Conservation (phyloP, 2,113 vertebrate genomes). For the Camarhynchus parvulus region DNA sequence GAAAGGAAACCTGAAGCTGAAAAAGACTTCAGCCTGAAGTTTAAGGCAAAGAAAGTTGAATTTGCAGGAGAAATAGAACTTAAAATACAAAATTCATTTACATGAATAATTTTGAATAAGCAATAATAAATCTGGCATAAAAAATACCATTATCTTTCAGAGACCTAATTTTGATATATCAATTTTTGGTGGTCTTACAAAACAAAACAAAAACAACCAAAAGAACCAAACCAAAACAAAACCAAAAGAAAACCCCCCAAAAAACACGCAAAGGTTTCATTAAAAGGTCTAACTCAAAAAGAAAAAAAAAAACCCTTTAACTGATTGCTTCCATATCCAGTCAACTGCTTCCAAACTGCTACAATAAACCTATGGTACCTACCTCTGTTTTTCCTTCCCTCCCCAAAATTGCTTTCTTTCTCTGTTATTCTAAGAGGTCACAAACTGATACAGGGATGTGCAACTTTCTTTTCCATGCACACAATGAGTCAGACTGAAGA, state of each 20-base stretch:
- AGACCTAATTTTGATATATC: neutral
- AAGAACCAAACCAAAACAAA: neutral
- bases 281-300: neutral
- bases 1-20: neutral
- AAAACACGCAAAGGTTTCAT: neutral
- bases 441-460: neutral
- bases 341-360: neutral
- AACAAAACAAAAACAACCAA: neutral
- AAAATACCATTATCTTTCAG: neutral
- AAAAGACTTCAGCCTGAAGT: neutral
- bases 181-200: neutral
- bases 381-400: neutral
- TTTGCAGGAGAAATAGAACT: neutral
- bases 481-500: neutral
- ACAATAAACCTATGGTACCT: neutral
- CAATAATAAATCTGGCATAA: neutral
- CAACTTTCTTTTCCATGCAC: neutral
- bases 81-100: neutral
- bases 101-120: neutral
- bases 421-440: neutral
- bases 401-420: neutral
- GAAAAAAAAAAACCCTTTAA: neutral
- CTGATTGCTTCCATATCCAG: neutral
- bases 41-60: neutral
- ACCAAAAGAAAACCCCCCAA: neutral